phyloP scores from a whole-genome alignment of 2,888 invertebrate species.

The Silvanus unidentatus region DNA sequence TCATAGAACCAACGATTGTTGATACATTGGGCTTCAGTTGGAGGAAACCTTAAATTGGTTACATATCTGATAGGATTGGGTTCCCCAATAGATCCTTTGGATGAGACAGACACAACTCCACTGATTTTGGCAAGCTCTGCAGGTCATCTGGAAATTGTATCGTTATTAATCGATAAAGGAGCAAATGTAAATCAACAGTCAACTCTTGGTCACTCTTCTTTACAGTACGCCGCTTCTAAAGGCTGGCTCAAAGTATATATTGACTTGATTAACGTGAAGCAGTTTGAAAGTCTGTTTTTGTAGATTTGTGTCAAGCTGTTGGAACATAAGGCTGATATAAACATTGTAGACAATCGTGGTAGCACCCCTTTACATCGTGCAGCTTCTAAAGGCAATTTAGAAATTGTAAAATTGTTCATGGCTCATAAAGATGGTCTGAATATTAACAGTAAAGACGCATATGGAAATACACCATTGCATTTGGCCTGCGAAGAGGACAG shows the following conservation, averaged over 20 bases:
- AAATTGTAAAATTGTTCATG: conserved; percentile 63
- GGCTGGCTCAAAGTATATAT: conserved; percentile 67
- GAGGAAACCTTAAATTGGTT: conserved; percentile 70
- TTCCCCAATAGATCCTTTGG: conserved; percentile 61
- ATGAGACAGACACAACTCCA: conserved; percentile 74
- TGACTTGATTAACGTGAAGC: conserved; percentile 1
- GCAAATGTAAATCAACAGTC: conserved; percentile 70
- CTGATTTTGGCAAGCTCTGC: conserved; percentile 76
- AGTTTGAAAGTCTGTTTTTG: conserved; percentile 4
- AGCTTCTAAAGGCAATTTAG: conserved; percentile 67
- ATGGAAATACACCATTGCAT: conserved; percentile 75
- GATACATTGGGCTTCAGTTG: conserved; percentile 74
- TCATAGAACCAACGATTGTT: conserved; percentile 64
- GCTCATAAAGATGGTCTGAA: conserved; percentile 49
- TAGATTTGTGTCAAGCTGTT: conserved; percentile 65
- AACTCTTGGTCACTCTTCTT: conserved; percentile 67
- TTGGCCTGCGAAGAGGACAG: conserved; percentile 77
- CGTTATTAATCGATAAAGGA: conserved; percentile 58
- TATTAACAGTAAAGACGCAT: conserved; percentile 59
- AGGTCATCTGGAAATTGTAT: conserved; percentile 63
- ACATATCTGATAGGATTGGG: conserved; percentile 60
- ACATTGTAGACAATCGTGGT: conserved; percentile 60
- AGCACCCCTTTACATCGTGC: conserved; percentile 76
- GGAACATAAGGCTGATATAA: conserved; percentile 61
- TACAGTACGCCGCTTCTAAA: conserved; percentile 84